Percentiles rank a stretch among this genome's conserved stretches.
These are phyloP conservation scores for Luscinia luscinia DNA, from an alignment of 2,797 vertebrate genomes.

Conservation along the genomic window DNA sequence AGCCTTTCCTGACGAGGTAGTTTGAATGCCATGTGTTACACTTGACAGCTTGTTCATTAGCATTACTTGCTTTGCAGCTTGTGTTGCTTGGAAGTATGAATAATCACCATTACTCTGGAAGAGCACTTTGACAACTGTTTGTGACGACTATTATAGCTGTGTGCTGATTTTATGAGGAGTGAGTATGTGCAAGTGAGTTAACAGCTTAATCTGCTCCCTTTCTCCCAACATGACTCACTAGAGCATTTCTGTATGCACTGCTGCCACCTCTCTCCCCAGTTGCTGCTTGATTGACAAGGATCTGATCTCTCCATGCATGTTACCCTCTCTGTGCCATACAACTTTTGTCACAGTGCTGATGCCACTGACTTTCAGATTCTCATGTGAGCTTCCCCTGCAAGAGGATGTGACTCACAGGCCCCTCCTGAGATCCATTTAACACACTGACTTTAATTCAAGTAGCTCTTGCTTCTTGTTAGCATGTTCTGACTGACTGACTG, in stretches of 20 bases:
- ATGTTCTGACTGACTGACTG: slow-evolving; percentile 7
- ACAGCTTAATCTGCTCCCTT: slow-evolving; percentile 41
- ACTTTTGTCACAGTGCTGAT: not conserved
- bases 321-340: not conserved
- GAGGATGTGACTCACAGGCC: not conserved
- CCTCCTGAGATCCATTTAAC: slow-evolving; percentile 20
- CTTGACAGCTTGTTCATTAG: not conserved
- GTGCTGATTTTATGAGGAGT: slow-evolving; percentile 17
- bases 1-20: not conserved
- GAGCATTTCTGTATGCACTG: not conserved
- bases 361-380: not conserved
- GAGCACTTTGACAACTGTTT: slow-evolving; percentile 30
- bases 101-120: not conserved
- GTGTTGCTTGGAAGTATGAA: slow-evolving; percentile 7
- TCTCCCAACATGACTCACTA: slow-evolving; percentile 15
- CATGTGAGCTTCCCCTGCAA: not conserved
- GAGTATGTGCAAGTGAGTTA: slow-evolving; percentile 39
- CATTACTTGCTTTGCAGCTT: not conserved
- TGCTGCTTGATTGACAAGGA: not conserved
- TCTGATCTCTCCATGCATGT: not conserved
- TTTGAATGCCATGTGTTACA: not conserved
- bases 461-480: slow-evolving; percentile 33
- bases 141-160: slow-evolving; percentile 18
- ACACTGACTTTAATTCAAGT: slow-evolving; percentile 17
- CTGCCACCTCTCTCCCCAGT: not conserved